Conservation (phyloP, 2,888 invertebrate species). For the Acanthoscelides obtectus region DNA sequence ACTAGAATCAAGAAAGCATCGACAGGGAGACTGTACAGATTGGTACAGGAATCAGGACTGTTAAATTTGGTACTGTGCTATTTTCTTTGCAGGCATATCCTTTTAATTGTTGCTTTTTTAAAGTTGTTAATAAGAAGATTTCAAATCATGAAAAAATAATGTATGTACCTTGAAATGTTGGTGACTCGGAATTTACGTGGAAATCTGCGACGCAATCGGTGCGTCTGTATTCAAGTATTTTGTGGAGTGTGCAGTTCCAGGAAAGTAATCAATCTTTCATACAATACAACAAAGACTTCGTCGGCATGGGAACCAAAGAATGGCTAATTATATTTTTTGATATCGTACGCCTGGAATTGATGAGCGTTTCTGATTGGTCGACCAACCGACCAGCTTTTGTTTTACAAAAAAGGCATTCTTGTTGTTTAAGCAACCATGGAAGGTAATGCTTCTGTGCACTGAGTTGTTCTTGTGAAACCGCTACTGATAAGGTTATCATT, state of each 20-base stretch:
- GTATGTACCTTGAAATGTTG: too few relatives aligned
- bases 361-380: not conserved
- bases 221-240: too few relatives aligned
- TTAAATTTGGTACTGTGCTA: too few relatives aligned
- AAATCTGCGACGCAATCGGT: too few relatives aligned
- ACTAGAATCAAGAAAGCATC: too few relatives aligned
- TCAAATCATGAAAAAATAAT: too few relatives aligned
- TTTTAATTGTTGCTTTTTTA: too few relatives aligned
- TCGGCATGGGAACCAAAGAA: not conserved
- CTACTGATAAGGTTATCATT: not conserved
- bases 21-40: too few relatives aligned
- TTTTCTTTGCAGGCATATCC: too few relatives aligned
- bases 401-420: not conserved
- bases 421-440: not conserved
- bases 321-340: not conserved
- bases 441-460: not conserved
- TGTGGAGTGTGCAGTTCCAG: not conserved
- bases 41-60: too few relatives aligned
- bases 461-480: not conserved
- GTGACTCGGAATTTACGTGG: too few relatives aligned
- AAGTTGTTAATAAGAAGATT: too few relatives aligned
- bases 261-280: not conserved
- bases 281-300: not conserved
- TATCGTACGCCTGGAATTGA: not conserved
- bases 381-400: not conserved